Conservation (phyloP, 1,140 invertebrate species). For the Drosophila mauritiana region DNA sequence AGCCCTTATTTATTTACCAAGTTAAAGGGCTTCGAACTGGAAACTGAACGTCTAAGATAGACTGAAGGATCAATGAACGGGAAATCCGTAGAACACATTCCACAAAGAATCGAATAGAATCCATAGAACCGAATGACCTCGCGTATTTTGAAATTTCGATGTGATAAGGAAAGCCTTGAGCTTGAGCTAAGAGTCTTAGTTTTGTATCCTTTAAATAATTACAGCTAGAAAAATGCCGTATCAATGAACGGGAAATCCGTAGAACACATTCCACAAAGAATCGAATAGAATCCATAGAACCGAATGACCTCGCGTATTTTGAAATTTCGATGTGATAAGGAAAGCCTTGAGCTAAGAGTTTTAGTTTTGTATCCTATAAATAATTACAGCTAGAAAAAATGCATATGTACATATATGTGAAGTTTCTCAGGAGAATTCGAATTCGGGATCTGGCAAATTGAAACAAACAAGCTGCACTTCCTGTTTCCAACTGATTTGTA, state of each 20-base stretch:
- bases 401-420: no score
- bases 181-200: no score
- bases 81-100: neutral
- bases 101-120: neutral
- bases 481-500: constrained; percentile 5
- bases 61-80: neutral
- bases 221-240: neutral
- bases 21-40: neutral
- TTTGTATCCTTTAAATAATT: no score
- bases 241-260: neutral
- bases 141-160: no score
- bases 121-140: neutral
- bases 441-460: neutral
- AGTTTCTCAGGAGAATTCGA: neutral
- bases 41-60: neutral
- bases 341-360: no score
- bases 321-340: no score
- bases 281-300: neutral
- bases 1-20: no score
- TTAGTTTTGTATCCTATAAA: no score
- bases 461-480: neutral
- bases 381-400: no score
- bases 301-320: neutral
- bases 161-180: no score
- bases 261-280: neutral